Base-by-base conservation (phyloP, 53 echinoderm and acorn worm species). In the Crossaster papposus region DNA sequence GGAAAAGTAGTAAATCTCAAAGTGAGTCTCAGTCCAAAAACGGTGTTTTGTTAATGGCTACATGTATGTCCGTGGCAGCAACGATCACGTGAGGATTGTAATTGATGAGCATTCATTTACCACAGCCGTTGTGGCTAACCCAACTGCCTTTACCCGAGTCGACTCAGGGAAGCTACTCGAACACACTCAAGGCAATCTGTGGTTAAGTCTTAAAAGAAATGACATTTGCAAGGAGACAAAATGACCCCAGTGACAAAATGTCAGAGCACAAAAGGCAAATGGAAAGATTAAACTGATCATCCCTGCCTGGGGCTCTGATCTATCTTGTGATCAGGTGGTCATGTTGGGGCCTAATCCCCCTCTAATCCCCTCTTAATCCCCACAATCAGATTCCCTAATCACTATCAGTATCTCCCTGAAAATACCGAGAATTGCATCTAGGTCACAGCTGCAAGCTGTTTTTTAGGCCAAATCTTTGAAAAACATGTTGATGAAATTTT, bases 201-300 rank as follows among this genome's bases (percentile, higher is more conserved):
- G 4, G 50, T 11, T 36, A 70, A 68, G 84, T 17, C 71, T 63
- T 22, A 28, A 83, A 36, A 64, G 26, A 51, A 68, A 83, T 36
- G 34, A 51, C 38, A 83, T n/a, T 14, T 36, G 65, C 82, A 83
- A 18, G 80, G 80, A 80, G 78, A 78, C 20, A 9, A 44, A 74
- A 0, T 28, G 14, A 78, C 38, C 6, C 24, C 24, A 2, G 17
- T 12, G 78, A 3, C 51, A 44, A 22, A 44, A 36, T 5, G 76
- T 74, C 51, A 51, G n/a, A 33, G 52, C 52, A 28, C 23, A 22
- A 52, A 9, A 50, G 52, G 79, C 52, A 51, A 51, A 24, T 9
- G 9, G 53, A 50, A 0, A 4, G 79, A 51, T 24, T 29, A 26
- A 26, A 12, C 24, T 1, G 79, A 78, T 78, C 24, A 78, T 78